Evolutionary conservation across 1,140 invertebrate genomes (phyloP), one percentile per base, ranked within the genome.

Genomic region (Pseudoatta argentina): DNA sequence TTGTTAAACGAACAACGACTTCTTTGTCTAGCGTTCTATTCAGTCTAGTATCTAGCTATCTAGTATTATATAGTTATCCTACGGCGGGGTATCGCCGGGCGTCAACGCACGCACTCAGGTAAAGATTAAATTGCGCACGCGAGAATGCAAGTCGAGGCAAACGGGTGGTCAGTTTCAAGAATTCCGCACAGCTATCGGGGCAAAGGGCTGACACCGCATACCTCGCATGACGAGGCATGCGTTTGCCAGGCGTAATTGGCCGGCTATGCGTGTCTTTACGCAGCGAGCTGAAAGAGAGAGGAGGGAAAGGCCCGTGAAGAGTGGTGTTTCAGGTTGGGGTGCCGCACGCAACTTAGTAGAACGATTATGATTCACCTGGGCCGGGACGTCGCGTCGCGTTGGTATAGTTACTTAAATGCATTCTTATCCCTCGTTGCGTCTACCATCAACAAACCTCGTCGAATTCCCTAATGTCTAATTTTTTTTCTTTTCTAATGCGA

Each of bases 281-380:
- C 88, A 91, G 57, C 82, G 48, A 79, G 82, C 69, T 55, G 61
- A 39, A 77, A 72, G 63, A 48, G 66, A 55, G 16, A 55, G 55
- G 21, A 82, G 53, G 55, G 66, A 51, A 63, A 66, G 77, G 51
- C 21, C 34, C 18, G 53, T 8, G 39, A 27, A 71, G 72, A 73
- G 82, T 71, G 27, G 24, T 21, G 48, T 66, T 67, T 61, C 63
- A 53, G 24, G 30, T 34, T 82, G 82, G 88, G 91, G 86, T 88
- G 86, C 82, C 76, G 27, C 91, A 92, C 91, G 91, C 85, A 83
- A 91, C 85, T 89, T 85, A 30, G 59, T 64, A 79, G 66, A 83
- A 76, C 81, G 34, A 51, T 79, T 87, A 92, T 92, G 91, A 92
- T 92, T 92, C 91, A 92, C 91, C 91, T 92, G 89, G 89, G 81